Conservation (phyloP, 1,140 invertebrate genomes). For the Bombyx mandarina region DNA sequence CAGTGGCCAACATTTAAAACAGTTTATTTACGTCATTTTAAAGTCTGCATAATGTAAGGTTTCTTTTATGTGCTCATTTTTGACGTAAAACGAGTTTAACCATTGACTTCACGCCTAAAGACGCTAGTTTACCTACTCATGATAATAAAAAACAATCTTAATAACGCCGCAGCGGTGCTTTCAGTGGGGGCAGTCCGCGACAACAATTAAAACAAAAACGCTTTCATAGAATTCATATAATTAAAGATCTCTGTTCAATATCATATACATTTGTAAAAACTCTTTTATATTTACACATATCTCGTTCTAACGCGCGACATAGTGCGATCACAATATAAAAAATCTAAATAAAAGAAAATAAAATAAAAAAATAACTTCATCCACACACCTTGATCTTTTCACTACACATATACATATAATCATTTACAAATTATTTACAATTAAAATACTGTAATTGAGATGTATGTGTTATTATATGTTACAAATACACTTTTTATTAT, state of each 20-base stretch:
- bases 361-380: constrained; percentile 33
- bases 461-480: background rate
- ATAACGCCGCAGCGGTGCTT: background rate
- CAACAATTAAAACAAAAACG: background rate
- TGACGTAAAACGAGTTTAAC: background rate
- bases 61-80: too few relatives aligned
- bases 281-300: constrained; percentile 43
- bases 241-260: constrained; percentile 59
- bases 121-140: too few relatives aligned
- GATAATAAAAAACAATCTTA: too few relatives aligned
- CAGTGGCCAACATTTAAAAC: too few relatives aligned
- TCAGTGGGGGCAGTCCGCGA: background rate
- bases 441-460: constrained; percentile 17
- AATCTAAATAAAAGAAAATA: constrained; percentile 36
- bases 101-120: background rate
- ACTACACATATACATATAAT: constrained; percentile 20
- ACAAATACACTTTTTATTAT: background rate
- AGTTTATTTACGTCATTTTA: too few relatives aligned
- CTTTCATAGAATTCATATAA: constrained; percentile 45
- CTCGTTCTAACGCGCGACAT: constrained; percentile 21
- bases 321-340: constrained; percentile 36
- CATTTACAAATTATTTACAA: constrained; percentile 7
- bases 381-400: constrained; percentile 1
- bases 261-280: constrained; percentile 44
- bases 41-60: too few relatives aligned